Evolutionary conservation across 2,888 invertebrate genomes (phyloP).

Genomic region (Leistus spinibarbis): DNA sequence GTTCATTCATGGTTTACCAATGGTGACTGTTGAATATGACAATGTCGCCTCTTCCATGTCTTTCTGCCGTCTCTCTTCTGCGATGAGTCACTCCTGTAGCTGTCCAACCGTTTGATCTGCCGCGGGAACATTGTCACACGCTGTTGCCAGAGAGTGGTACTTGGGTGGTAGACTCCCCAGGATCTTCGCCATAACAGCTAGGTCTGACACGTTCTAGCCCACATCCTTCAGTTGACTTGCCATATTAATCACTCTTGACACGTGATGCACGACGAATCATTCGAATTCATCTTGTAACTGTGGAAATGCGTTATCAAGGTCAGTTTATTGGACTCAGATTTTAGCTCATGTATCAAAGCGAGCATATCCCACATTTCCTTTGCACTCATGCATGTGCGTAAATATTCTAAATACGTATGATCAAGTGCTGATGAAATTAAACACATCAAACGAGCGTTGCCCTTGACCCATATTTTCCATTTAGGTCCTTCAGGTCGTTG

Average conservation of each 20-base stretch:
- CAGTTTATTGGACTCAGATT: conserved; percentile 43
- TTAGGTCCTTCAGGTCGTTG: too few species aligned
- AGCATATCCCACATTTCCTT: conserved; percentile 45
- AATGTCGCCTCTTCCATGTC: not conserved
- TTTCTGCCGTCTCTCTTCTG: conserved; percentile 41
- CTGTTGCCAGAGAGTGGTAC: conserved; percentile 43
- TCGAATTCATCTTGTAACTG: conserved; percentile 37
- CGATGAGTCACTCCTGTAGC: conserved; percentile 41
- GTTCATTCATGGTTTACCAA: not conserved
- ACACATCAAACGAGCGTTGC: conserved; percentile 45
- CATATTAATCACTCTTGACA: conserved; percentile 43
- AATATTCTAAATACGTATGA: conserved; percentile 39
- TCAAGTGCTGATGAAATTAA: conserved; percentile 43
- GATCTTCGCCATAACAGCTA: conserved; percentile 44
- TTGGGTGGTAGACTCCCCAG: conserved; percentile 44
- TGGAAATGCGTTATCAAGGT: conserved; percentile 42
- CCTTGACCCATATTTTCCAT: conserved; percentile 37
- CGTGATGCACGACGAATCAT: conserved; percentile 43
- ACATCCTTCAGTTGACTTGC: conserved; percentile 43
- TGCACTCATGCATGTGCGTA: conserved; percentile 43
- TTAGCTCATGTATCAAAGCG: conserved; percentile 43
- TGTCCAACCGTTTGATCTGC: conserved; percentile 41
- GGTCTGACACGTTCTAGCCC: conserved; percentile 41
- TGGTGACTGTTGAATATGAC: not conserved
- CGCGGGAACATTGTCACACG: conserved; percentile 19